Conservation (phyloP, 1,140 invertebrate species). For the Bombus terrestris region DNA sequence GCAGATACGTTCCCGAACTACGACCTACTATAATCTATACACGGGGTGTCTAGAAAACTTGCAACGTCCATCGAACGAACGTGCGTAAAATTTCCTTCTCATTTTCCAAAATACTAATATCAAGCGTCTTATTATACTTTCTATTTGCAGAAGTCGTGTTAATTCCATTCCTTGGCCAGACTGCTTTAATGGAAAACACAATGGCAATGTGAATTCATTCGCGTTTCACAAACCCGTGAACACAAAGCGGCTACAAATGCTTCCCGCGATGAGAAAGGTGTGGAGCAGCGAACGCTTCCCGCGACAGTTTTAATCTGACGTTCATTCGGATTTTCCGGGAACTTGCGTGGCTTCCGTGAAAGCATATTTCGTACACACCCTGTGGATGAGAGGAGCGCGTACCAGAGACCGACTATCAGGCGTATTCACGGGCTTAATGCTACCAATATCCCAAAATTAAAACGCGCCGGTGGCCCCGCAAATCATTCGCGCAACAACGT, state of each 20-base stretch:
- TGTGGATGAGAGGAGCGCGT: constrained; percentile 44
- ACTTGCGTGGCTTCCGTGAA: background rate
- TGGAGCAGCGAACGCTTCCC: background rate
- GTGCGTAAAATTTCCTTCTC: background rate
- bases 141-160: background rate
- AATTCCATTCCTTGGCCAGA: background rate
- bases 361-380: constrained; percentile 54
- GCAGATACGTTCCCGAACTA: constrained; percentile 67
- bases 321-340: background rate
- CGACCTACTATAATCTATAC: constrained; percentile 63
- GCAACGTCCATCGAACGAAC: background rate
- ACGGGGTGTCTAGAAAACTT: constrained; percentile 59
- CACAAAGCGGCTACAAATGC: background rate
- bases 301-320: background rate
- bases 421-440: constrained; percentile 65
- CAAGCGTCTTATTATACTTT: background rate
- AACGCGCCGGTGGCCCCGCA: constrained; percentile 68
- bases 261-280: background rate
- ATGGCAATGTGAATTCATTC: background rate
- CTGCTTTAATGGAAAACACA: background rate
- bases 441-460: constrained; percentile 76
- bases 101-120: background rate
- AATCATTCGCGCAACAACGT: constrained; percentile 68
- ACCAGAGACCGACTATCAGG: constrained; percentile 54
- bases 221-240: background rate